These are phyloP conservation scores for Actinostola sp. DNA, from an alignment of 92 coral and sea anemone species.

Conservation along the genomic window DNA sequence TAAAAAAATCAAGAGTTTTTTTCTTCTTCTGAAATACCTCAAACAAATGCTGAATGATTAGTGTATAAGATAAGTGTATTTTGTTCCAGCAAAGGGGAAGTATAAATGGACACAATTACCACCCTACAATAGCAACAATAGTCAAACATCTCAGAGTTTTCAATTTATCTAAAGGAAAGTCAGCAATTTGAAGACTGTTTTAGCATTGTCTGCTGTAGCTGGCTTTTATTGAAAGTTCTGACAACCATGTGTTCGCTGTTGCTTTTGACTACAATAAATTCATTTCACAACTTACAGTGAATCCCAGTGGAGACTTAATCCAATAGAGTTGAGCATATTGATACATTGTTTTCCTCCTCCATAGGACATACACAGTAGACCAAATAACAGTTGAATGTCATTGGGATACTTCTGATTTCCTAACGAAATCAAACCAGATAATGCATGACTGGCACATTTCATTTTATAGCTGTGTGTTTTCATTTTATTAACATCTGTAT, in stretches of 20 bases:
- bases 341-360: constrained; percentile 56
- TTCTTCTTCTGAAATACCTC: background rate
- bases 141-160: too few species aligned
- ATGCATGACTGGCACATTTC: constrained; percentile 46
- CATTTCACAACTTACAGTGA: constrained; percentile 20
- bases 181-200: too few species aligned
- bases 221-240: too few species aligned
- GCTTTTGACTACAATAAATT: background rate
- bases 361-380: constrained; percentile 44
- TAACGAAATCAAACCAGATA: constrained; percentile 32
- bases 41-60: too few species aligned
- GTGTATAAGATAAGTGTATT: too few species aligned
- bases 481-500: constrained; percentile 10
- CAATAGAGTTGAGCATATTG: constrained; percentile 30
- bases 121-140: too few species aligned
- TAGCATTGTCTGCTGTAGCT: too few species aligned
- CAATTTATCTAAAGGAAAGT: too few species aligned
- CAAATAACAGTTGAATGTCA: constrained; percentile 44
- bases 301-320: constrained; percentile 34
- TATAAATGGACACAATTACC: too few species aligned
- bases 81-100: too few species aligned
- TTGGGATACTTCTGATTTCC: constrained; percentile 16
- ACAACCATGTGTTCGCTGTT: too few species aligned
- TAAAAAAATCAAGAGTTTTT: too few species aligned
- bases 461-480: constrained; percentile 32